phyloP scores from a whole-genome alignment of 2,113 vertebrate species.

The Aphelocoma coerulescens region DNA sequence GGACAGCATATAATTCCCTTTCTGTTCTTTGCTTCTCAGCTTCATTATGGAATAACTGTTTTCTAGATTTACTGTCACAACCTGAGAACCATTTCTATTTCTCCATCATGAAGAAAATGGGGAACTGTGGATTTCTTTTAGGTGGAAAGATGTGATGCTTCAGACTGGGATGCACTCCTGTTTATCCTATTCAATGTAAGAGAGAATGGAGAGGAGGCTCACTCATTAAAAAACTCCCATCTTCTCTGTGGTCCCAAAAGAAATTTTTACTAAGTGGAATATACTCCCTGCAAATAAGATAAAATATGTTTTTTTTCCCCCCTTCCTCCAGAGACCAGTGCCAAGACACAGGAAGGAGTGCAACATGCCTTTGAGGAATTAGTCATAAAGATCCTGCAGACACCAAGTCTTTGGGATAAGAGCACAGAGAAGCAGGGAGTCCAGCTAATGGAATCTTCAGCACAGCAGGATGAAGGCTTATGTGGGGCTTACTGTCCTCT shows the following conservation, averaged over 20 bases:
- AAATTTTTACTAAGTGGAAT: background rate
- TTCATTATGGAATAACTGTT: background rate
- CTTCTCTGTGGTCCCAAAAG: background rate
- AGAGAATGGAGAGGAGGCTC: background rate
- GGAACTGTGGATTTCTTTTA: background rate
- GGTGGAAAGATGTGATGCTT: background rate
- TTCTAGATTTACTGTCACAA: background rate
- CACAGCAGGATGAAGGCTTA: background rate
- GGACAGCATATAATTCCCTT: background rate
- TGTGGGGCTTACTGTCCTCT: background rate
- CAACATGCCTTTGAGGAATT: constrained; percentile 57
- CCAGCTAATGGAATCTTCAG: background rate
- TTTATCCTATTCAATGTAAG: background rate
- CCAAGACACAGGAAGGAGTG: constrained; percentile 60
- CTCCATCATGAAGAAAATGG: background rate
- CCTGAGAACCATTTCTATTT: background rate
- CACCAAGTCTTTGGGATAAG: constrained; percentile 15
- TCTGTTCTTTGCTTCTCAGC: background rate
- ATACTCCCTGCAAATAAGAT: background rate
- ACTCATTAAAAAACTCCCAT: background rate
- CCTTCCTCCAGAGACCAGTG: constrained; percentile 53
- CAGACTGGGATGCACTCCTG: background rate
- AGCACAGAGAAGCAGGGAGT: background rate
- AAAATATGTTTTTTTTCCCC: background rate
- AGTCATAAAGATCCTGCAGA: constrained; percentile 55